These are phyloP conservation scores for Drosophila willistoni DNA, from an alignment of 1,140 invertebrate genomes.

Conservation along the genomic window DNA sequence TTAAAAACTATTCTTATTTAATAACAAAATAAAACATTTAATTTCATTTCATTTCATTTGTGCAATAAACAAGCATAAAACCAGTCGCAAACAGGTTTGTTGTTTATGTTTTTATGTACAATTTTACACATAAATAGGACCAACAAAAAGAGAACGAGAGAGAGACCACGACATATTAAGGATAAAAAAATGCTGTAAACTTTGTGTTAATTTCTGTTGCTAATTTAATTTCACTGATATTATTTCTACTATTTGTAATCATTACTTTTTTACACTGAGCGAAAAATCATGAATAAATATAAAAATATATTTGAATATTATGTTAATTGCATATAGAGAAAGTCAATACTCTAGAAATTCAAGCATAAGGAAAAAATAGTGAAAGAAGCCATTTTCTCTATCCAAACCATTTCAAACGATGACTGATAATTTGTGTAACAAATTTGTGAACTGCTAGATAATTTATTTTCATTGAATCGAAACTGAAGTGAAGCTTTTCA, in stretches of 20 bases:
- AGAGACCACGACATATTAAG: background rate
- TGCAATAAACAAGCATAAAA: constrained; percentile 39
- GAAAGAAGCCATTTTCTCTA: too few relatives aligned
- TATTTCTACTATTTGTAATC: background rate
- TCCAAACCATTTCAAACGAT: too few relatives aligned
- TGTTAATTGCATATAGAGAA: too few relatives aligned
- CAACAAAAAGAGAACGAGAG: constrained; percentile 15
- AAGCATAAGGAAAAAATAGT: too few relatives aligned
- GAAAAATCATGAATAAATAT: background rate
- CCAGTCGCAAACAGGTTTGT: background rate
- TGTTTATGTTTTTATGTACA: background rate
- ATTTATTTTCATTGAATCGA: constrained; percentile 45
- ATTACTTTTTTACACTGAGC: constrained; percentile 17
- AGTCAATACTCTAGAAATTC: too few relatives aligned
- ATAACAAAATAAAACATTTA: constrained; percentile 48
- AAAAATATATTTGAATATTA: too few relatives aligned
- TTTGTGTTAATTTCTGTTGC: constrained; percentile 63
- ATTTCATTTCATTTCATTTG: constrained; percentile 40
- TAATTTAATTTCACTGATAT: constrained; percentile 70
- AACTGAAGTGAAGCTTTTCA: too few relatives aligned
- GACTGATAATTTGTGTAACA: too few relatives aligned
- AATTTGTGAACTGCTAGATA: too few relatives aligned
- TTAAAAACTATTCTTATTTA: constrained; percentile 4
- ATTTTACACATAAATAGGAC: constrained; percentile 50
- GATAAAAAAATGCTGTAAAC: constrained; percentile 21